phyloP scores from a whole-genome alignment of 2,888 invertebrate genomes.

The Tinea pellionella region DNA sequence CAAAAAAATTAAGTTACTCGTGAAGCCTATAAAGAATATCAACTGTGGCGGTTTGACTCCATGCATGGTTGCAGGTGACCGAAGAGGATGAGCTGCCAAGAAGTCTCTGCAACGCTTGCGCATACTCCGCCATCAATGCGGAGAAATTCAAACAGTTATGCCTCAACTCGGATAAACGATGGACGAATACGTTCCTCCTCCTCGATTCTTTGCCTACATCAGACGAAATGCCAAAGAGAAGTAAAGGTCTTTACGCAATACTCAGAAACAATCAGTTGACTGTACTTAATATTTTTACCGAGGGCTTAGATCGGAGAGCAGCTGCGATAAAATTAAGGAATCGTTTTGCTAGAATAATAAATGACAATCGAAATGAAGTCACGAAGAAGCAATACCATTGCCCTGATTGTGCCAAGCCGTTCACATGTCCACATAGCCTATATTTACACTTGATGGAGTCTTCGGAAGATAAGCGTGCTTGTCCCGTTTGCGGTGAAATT shows the following conservation, averaged over 20 bases:
- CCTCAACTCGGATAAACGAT: constrained; percentile 30
- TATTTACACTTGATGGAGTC: constrained; percentile 46
- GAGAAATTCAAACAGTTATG: constrained; percentile 41
- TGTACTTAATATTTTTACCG: not conserved
- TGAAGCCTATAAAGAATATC: not conserved
- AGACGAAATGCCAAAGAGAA: constrained; percentile 14
- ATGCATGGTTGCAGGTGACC: constrained; percentile 53
- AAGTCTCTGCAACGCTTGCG: constrained; percentile 44
- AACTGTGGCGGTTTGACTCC: constrained; percentile 39
- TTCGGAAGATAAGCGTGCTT: constrained; percentile 38
- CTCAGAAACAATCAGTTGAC: constrained; percentile 21
- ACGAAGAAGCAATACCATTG: constrained; percentile 27
- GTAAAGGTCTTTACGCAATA: constrained; percentile 27
- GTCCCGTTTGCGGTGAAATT: constrained; percentile 41
- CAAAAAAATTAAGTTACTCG: no score
- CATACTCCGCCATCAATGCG: constrained; percentile 33
- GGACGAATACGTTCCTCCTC: constrained; percentile 34
- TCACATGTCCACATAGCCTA: constrained; percentile 33
- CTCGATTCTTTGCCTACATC: constrained; percentile 27
- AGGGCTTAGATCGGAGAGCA: constrained; percentile 4
- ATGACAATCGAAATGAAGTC: not conserved
- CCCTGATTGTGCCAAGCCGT: constrained; percentile 40
- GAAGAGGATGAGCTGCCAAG: constrained; percentile 40
- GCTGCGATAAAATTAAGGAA: constrained; percentile 16
- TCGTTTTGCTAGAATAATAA: not conserved